Percentiles rank a stretch among this genome's conserved stretches.
Evolutionary conservation across 1,140 invertebrate genomes (phyloP).

Genomic region (Drosophila carrolli): DNA sequence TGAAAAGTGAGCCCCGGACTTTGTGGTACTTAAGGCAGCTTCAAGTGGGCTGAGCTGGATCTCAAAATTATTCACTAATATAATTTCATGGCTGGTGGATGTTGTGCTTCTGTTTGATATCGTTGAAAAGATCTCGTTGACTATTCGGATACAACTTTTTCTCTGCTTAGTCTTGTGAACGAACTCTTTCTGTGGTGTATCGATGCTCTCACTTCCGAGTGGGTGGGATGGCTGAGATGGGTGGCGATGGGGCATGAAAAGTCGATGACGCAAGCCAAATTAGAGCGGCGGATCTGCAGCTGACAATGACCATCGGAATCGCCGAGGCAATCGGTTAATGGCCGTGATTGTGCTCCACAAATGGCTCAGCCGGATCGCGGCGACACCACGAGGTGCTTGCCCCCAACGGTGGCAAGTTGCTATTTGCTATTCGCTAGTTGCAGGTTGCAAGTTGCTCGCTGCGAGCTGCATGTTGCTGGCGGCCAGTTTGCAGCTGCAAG

Average conservation of each 20-base stretch:
- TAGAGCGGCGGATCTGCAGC: slow-evolving; percentile 21
- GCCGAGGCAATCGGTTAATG: slow-evolving; percentile 22
- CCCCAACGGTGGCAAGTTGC: slow-evolving; percentile 51
- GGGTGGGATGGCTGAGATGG: neutral
- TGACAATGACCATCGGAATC: slow-evolving; percentile 21
- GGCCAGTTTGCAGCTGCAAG: slow-evolving; percentile 30
- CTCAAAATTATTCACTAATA: too few species aligned
- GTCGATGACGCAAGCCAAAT: slow-evolving; percentile 33
- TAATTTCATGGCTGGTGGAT: too few species aligned
- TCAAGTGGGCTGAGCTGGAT: too few species aligned
- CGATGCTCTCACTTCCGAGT: neutral
- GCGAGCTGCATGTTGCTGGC: slow-evolving; percentile 17
- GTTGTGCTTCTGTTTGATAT: too few species aligned
- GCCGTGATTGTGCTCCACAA: slow-evolving; percentile 43
- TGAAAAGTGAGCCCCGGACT: too few species aligned
- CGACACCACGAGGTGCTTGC: slow-evolving; percentile 67
- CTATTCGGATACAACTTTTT: too few species aligned
- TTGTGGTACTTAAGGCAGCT: too few species aligned
- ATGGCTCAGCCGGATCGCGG: slow-evolving; percentile 26
- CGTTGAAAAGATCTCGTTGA: too few species aligned
- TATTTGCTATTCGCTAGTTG: slow-evolving; percentile 12
- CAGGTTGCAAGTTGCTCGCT: slow-evolving; percentile 13
- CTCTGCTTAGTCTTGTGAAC: too few species aligned
- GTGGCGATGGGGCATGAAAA: slow-evolving; percentile 1
- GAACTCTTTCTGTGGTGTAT: neutral